These are phyloP conservation scores for Platynereis dumerilii DNA, from an alignment of 2,888 invertebrate genomes.

Conservation along the genomic window DNA sequence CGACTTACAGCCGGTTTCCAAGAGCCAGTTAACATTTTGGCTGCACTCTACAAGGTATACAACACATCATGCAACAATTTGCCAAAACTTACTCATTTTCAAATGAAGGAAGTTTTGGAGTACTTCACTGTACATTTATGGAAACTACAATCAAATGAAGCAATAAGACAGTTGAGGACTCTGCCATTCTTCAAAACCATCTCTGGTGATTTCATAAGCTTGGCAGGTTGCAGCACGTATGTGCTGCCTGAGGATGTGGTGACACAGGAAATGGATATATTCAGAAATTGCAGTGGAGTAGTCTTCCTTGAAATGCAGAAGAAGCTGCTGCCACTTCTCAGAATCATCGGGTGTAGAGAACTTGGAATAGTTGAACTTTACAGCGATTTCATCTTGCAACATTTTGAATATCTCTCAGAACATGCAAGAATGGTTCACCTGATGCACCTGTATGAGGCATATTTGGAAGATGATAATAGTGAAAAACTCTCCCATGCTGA, in stretches of 20 bases:
- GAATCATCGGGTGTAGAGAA: slow-evolving; percentile 34
- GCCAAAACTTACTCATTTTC: too few relatives aligned
- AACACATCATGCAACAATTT: too few relatives aligned
- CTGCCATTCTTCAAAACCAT: slow-evolving; percentile 35
- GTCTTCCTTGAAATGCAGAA: slow-evolving; percentile 36
- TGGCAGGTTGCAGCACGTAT: slow-evolving; percentile 32
- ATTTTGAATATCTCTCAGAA: slow-evolving; percentile 37
- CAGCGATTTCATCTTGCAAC: slow-evolving; percentile 40
- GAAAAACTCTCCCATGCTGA: background rate
- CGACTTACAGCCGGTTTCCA: too few relatives aligned
- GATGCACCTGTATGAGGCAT: slow-evolving; percentile 30
- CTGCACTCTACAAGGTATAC: too few relatives aligned
- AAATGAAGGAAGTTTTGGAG: too few relatives aligned
- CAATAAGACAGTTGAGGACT: slow-evolving; percentile 22
- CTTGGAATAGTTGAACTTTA: slow-evolving; percentile 36
- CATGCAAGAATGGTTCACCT: slow-evolving; percentile 35
- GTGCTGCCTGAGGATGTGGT: slow-evolving; percentile 36
- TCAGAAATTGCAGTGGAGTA: slow-evolving; percentile 35
- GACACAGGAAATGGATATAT: slow-evolving; percentile 35
- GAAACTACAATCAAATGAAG: slow-evolving; percentile 13
- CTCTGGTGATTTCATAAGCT: slow-evolving; percentile 30
- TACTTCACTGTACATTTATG: too few relatives aligned
- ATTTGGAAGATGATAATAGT: slow-evolving; percentile 24
- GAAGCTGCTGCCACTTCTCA: slow-evolving; percentile 26
- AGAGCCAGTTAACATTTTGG: too few relatives aligned